These are phyloP conservation scores for Panorpa germanica DNA, from an alignment of 2,888 invertebrate genomes.

Conservation along the genomic window DNA sequence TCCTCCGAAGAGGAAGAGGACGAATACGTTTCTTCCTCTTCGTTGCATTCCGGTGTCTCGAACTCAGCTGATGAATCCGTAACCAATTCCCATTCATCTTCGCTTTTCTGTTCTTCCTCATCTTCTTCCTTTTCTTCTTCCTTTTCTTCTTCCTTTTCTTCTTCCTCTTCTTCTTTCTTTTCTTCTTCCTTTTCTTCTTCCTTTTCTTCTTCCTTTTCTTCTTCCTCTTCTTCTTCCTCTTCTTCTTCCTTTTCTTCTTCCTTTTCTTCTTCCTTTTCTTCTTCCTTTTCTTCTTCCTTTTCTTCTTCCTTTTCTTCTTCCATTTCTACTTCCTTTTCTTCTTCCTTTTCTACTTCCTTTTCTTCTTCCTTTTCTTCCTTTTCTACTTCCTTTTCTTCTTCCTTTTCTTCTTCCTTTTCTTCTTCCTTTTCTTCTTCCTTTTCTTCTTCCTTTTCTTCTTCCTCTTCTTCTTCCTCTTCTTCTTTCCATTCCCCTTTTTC, in stretches of 20 bases:
- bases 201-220: slow-evolving; percentile 5
- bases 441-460: no score
- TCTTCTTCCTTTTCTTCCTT: no score
- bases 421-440: no score
- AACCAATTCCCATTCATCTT: no score
- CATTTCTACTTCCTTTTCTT: slow-evolving; percentile 4
- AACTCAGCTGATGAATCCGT: no score
- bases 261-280: slow-evolving; percentile 4
- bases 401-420: slow-evolving; percentile 4
- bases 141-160: slow-evolving; percentile 3
- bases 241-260: slow-evolving; percentile 6
- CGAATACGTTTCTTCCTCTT: no score
- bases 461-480: no score
- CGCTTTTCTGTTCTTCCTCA: not conserved
- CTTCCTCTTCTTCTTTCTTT: slow-evolving; percentile 3
- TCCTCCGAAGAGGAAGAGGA: no score
- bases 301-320: slow-evolving; percentile 7
- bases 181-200: slow-evolving; percentile 2
- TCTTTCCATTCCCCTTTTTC: no score
- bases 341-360: no score
- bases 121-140: slow-evolving; percentile 5
- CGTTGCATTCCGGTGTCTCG: no score
- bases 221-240: slow-evolving; percentile 1
- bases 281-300: slow-evolving; percentile 5
- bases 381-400: slow-evolving; percentile 5